These are phyloP conservation scores for Luehdorfia chinensis DNA, from an alignment of 1,140 invertebrate genomes.

Conservation along the genomic window DNA sequence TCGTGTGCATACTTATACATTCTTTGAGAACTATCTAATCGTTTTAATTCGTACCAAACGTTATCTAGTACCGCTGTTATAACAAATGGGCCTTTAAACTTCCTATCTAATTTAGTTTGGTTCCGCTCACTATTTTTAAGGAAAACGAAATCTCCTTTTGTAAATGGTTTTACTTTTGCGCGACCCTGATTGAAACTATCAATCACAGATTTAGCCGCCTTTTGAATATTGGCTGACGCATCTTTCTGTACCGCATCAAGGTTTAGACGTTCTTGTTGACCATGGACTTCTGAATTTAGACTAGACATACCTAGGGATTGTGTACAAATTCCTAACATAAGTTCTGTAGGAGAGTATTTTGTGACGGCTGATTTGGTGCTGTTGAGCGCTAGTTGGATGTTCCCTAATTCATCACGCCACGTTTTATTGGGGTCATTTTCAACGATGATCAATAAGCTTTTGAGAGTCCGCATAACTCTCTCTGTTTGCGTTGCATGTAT, in stretches of 20 bases:
- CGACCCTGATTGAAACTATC: conserved; percentile 19
- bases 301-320: conserved; percentile 16
- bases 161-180: conserved; percentile 16
- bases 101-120: too few species aligned
- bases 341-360: conserved; percentile 14
- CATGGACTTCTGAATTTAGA: background rate
- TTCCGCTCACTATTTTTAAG: too few species aligned
- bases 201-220: conserved; percentile 14
- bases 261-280: background rate
- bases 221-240: conserved; percentile 15
- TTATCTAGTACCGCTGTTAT: conserved; percentile 19
- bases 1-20: conserved; percentile 22
- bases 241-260: conserved; percentile 2
- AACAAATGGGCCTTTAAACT: too few species aligned
- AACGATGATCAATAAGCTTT: conserved; percentile 16
- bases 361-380: conserved; percentile 9
- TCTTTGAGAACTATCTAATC: conserved; percentile 16
- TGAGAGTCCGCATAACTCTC: conserved; percentile 21
- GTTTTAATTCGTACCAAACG: conserved; percentile 18
- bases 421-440: conserved; percentile 19
- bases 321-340: conserved; percentile 20
- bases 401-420: conserved; percentile 12
- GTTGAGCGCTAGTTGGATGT: conserved; percentile 19
- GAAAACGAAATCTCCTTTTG: too few species aligned
- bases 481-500: too few species aligned